Base-by-base conservation (phyloP, 2,113 vertebrate species). In the Caloenas nicobarica region DNA sequence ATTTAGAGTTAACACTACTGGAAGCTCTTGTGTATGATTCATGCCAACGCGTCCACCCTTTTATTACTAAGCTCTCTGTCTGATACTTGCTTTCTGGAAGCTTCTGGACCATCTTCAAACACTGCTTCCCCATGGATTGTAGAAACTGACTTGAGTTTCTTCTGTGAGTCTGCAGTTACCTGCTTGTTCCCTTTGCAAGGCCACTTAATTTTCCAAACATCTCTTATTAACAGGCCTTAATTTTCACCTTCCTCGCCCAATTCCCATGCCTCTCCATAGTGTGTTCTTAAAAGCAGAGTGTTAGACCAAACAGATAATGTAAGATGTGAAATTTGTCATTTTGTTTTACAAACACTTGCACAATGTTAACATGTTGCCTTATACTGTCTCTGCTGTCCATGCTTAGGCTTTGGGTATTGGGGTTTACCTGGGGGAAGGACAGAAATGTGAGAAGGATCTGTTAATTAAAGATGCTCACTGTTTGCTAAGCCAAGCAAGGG, bases 271-370 rank as follows among this genome's bases (percentile, higher is more conserved):
- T 22, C 44, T 80, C 51, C 18, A 0, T 7, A 22, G 5, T 34
- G 17, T 36, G 17, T 12, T 77, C 40, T 65, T 74, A 50, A 86
- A 73, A 78, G 46, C 14, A 34, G 46, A 40, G 10, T 22, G 7
- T 74, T 33, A 34, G 15, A 58, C 51, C 34, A 24, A 71, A 38
- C 6, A 46, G 11, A 9, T 26, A 11, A 46, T 1, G 1, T 1
- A 74, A 40, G 48, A 14, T 65, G 22, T 33, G 22, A 44, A n/a
- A 38, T 44, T 8, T 42, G 14, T 51, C 33, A 10, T 34, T 76
- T 21, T 36, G 0, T 40, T 58, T 53, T n/a, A 17, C 54, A 48
- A 31, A 48, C 9, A 8, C 13, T 7, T 66, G 16, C 2, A 0
- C n/a, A 57, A 16, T 1, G 3, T 61, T 50, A 31, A 23, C 2